Evolutionary conservation across 2,797 vertebrate species (phyloP), one percentile per base, ranked within the genome.

Genomic region (Eulemur rubriventer): DNA sequence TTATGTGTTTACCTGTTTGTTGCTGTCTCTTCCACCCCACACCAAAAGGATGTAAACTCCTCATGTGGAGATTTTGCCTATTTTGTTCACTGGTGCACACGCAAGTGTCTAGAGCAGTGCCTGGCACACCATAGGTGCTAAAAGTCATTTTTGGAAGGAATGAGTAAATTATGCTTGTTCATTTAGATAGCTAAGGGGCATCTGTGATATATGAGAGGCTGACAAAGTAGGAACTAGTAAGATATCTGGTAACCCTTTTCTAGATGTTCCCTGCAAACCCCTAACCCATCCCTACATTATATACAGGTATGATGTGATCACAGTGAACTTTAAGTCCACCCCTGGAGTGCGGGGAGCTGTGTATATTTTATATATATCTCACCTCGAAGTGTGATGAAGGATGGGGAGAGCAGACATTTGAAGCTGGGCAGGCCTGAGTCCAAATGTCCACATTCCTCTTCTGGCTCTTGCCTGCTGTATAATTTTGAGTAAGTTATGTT

Each of bases 401-500:
- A 13, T 38, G 11, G 26, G 28, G 33, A 63, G 48, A 70, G 65
- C 75, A 89, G 13, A 41, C 38, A 35, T 69, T 13, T 50, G 35
- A 63, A 79, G 70, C 7, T 88, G 43, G 33, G 28, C 33, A 48
- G 14, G 2, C 14, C 38, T 59, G 59, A 22, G 33, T 50, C 9
- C 65, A 55, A 24, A 78, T 72, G 28, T 38, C 14, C 59, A 55
- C 24, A 78, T 84, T 46, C 33, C 30, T 88, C 72, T 88, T 81
- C 48, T 35, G 61, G 55, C 20, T 81, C 24, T 38, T 30, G 55
- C 17, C n/a, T 67, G 63, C 33, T 69, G 63, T 75, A n/a, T 82
- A 33, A 12, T 72, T 80, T 95, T 95, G 52, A 91, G 55, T 41
- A 72, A 69, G 7, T 96, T 75, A 46, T 65, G 72, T 90, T 84